Percentiles rank a stretch among this genome's conserved stretches.
Conservation (phyloP, 2,113 vertebrate genomes). For the Clarias magur region DNA sequence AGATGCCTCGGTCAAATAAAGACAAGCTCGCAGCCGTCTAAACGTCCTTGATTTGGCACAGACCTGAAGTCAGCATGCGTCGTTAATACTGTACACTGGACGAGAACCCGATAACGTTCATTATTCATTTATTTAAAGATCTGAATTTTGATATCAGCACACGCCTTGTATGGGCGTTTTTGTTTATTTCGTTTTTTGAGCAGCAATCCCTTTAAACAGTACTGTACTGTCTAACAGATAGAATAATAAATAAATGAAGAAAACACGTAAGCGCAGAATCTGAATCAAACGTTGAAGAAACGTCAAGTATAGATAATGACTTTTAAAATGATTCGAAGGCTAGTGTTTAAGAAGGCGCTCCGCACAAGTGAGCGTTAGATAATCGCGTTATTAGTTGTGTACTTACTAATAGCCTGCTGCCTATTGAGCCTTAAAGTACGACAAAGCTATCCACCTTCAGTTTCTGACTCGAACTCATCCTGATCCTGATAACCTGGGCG, state of each 20-base stretch:
- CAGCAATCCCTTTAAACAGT: conserved; percentile 1
- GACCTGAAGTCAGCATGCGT: neutral
- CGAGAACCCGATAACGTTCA: neutral
- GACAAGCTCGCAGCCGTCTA: neutral
- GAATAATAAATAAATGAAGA: neutral
- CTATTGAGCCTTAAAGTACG: neutral
- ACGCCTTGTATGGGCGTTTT: neutral
- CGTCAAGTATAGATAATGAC: neutral
- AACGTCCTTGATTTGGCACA: neutral
- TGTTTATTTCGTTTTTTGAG: neutral
- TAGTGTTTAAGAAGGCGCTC: neutral
- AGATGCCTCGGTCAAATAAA: neutral
- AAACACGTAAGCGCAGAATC: neutral
- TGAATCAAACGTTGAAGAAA: neutral
- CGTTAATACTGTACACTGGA: neutral
- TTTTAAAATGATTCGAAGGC: neutral
- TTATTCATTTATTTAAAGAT: neutral
- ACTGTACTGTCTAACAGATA: neutral
- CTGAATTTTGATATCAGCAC: too few relatives aligned
- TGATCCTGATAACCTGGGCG: neutral
- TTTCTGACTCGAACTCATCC: neutral
- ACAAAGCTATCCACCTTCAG: neutral
- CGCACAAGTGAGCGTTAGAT: neutral
- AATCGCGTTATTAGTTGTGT: neutral
- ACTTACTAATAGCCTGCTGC: neutral